Evolutionary conservation across 2,113 vertebrate species (phyloP).

Genomic region (Jaculus jaculus): DNA sequence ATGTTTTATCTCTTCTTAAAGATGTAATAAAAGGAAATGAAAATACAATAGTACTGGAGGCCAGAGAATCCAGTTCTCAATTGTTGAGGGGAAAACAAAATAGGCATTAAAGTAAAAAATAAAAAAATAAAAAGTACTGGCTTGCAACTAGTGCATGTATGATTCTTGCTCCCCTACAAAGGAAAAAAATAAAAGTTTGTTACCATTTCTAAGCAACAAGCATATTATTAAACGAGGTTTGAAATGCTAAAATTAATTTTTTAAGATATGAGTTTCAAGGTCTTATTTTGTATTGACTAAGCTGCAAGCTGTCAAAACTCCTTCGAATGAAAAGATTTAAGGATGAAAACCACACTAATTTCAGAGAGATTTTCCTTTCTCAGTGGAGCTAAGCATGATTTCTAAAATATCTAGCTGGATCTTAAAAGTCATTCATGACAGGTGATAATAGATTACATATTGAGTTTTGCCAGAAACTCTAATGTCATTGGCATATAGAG

Average conservation of each 20-base stretch:
- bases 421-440: conserved; percentile 79
- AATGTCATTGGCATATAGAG: conserved; percentile 77
- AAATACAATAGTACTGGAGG: background rate
- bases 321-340: conserved; percentile 60
- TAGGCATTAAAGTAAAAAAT: background rate
- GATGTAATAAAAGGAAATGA: conserved; percentile 21
- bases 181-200: conserved; percentile 41
- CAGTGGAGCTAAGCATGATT: conserved; percentile 58
- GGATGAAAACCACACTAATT: conserved; percentile 36
- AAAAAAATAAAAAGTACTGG: background rate
- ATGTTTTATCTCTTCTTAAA: conserved; percentile 30
- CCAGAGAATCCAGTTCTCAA: conserved; percentile 13
- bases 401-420: conserved; percentile 74
- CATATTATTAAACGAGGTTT: conserved; percentile 35
- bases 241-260: conserved; percentile 57
- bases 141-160: background rate
- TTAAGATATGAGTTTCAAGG: conserved; percentile 43
- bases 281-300: conserved; percentile 58
- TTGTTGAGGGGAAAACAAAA: conserved; percentile 50
- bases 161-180: conserved; percentile 1
- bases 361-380: conserved; percentile 61
- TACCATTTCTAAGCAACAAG: conserved; percentile 64
- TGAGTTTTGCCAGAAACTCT: conserved; percentile 73
- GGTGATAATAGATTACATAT: conserved; percentile 80
- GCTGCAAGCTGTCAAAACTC: conserved; percentile 52